Evolutionary conservation across 2,797 vertebrate species (phyloP).

Genomic region (Ispidina picta): DNA sequence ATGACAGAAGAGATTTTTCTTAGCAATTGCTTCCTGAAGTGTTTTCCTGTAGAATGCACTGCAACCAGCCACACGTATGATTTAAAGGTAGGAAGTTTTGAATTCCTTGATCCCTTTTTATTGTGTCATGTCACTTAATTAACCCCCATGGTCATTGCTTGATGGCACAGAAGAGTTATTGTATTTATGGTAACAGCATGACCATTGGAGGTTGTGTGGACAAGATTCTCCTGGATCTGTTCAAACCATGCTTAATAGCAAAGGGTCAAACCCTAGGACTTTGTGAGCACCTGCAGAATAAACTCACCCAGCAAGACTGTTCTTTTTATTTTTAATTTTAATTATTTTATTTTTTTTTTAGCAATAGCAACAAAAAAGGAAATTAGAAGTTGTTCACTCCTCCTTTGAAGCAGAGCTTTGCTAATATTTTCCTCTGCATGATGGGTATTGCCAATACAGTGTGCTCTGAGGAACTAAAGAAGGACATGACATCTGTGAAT

Average conservation of each 20-base stretch:
- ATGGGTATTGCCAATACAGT: neutral
- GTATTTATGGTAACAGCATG: neutral
- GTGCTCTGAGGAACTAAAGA: neutral
- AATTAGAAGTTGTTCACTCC: neutral
- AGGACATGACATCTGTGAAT: neutral
- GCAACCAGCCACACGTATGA: neutral
- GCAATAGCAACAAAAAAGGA: neutral
- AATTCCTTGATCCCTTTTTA: neutral
- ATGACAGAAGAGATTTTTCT: neutral
- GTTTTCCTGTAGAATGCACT: neutral
- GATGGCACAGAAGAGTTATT: neutral
- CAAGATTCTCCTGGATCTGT: neutral
- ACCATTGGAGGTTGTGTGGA: neutral
- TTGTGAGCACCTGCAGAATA: neutral
- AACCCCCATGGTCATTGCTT: neutral
- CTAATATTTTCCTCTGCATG: neutral
- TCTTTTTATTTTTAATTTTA: neutral
- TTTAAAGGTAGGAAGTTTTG: neutral
- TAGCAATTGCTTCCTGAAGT: neutral
- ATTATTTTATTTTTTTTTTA: neutral
- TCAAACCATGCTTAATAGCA: neutral
- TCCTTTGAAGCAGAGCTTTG: neutral
- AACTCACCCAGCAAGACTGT: neutral
- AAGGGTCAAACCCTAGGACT: neutral
- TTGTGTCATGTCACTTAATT: neutral